Evolutionary conservation across 2,797 vertebrate species (phyloP).

Genomic region (Premnoplex brunnescens): DNA sequence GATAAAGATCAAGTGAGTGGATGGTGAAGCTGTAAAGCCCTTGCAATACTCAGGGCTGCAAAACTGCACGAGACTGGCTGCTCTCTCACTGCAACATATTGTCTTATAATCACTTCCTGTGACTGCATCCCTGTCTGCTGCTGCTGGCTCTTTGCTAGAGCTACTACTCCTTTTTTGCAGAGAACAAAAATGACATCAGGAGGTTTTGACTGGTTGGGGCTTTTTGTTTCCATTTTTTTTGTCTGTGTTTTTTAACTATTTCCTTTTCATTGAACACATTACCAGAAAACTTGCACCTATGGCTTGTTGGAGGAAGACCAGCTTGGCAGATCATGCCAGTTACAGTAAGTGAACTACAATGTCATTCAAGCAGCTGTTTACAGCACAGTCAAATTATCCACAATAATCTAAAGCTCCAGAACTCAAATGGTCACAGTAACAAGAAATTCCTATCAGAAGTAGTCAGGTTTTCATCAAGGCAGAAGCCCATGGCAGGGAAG

Average conservation of each 20-base stretch:
- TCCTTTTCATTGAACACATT: neutral
- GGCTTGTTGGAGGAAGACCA: neutral
- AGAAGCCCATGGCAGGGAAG: neutral
- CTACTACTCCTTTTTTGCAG: neutral
- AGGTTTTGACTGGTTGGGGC: accelerated
- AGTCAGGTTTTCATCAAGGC: neutral
- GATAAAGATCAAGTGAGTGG: neutral
- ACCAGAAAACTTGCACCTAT: neutral
- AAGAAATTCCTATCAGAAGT: neutral
- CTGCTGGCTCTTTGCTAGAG: neutral
- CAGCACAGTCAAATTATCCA: neutral
- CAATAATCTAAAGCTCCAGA: neutral
- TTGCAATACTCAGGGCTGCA: neutral
- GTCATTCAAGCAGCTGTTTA: neutral
- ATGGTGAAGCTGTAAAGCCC: neutral
- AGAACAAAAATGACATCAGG: neutral
- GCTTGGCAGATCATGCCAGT: neutral
- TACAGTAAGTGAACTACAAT: neutral
- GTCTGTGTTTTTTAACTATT: neutral
- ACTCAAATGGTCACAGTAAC: neutral
- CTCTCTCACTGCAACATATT: neutral
- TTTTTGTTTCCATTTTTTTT: neutral
- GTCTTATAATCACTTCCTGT: neutral
- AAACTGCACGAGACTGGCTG: neutral
- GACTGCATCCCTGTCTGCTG: neutral